Percentiles rank a stretch among this genome's conserved stretches.
phyloP scores from a whole-genome alignment of 2,888 invertebrate species.

The Tipula lateralis region DNA sequence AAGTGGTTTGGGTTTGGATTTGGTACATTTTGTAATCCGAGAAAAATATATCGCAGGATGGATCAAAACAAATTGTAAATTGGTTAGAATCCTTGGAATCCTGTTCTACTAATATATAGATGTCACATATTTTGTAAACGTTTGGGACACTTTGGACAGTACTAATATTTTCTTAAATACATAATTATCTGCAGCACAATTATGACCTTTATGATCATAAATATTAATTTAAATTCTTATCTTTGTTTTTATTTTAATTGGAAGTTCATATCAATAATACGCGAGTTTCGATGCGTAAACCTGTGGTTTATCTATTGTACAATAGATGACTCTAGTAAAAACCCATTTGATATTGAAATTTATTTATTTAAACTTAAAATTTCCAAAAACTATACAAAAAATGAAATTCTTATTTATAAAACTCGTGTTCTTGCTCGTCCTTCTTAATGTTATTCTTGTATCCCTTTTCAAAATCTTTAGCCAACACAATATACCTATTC shows the following conservation, averaged over 20 bases:
- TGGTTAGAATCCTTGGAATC: background rate
- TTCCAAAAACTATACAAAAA: constrained; percentile 12
- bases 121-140: background rate
- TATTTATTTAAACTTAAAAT: constrained; percentile 7
- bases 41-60: background rate
- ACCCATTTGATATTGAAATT: background rate
- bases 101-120: background rate
- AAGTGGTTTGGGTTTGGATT: background rate
- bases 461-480: constrained; percentile 99
- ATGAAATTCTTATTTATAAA: constrained; percentile 83
- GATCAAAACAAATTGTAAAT: background rate
- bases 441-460: constrained; percentile 99
- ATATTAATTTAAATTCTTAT: background rate
- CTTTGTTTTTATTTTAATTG: background rate
- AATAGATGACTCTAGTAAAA: background rate
- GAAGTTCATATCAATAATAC: background rate
- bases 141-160: background rate
- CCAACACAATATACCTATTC: constrained; percentile 96
- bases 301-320: background rate
- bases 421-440: constrained; percentile 98
- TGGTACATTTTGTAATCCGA: background rate
- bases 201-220: background rate
- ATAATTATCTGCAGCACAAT: background rate
- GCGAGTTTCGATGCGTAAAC: background rate
- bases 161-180: background rate